Percentiles rank a stretch among this genome's conserved stretches.
These are phyloP conservation scores for Aphyosemion australe DNA, from an alignment of 2,113 vertebrate species.

Conservation along the genomic window DNA sequence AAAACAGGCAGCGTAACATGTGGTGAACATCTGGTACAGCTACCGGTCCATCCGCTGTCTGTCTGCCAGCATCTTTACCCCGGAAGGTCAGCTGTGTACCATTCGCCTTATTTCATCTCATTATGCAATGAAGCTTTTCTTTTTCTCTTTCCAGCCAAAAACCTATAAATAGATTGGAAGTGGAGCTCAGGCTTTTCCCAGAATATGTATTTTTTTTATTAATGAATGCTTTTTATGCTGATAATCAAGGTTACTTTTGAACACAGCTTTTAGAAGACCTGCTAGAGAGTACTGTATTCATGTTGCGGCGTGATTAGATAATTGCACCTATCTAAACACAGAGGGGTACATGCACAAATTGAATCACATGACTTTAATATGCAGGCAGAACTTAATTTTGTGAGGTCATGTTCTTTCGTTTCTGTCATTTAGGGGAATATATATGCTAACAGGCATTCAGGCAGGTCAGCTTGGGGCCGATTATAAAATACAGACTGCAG, in stretches of 20 bases:
- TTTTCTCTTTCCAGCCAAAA: not conserved
- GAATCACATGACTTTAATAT: not conserved
- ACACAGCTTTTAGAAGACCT: not conserved
- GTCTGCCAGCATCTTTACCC: constrained; percentile 40
- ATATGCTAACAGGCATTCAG: not conserved
- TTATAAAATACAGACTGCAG: not conserved
- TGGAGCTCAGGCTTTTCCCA: constrained; percentile 8
- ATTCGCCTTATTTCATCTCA: constrained; percentile 38
- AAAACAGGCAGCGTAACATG: constrained; percentile 45
- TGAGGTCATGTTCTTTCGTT: not conserved
- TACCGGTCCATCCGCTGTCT: constrained; percentile 34
- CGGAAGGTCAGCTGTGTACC: constrained; percentile 58
- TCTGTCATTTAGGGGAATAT: not conserved
- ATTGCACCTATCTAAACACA: not conserved
- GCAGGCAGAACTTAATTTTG: too few relatives aligned
- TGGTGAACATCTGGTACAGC: constrained; percentile 68
- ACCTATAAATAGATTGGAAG: constrained; percentile 16
- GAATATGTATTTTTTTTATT: not conserved
- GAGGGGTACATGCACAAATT: constrained; percentile 1
- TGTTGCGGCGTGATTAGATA: not conserved
- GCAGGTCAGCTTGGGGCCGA: constrained; percentile 9
- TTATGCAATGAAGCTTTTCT: constrained; percentile 45
- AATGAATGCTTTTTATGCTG: not conserved
- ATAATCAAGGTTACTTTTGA: not conserved
- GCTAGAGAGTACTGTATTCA: not conserved